Evolutionary conservation across 2,113 vertebrate species (phyloP).

Genomic region (Datnioides undecimradiatus): DNA sequence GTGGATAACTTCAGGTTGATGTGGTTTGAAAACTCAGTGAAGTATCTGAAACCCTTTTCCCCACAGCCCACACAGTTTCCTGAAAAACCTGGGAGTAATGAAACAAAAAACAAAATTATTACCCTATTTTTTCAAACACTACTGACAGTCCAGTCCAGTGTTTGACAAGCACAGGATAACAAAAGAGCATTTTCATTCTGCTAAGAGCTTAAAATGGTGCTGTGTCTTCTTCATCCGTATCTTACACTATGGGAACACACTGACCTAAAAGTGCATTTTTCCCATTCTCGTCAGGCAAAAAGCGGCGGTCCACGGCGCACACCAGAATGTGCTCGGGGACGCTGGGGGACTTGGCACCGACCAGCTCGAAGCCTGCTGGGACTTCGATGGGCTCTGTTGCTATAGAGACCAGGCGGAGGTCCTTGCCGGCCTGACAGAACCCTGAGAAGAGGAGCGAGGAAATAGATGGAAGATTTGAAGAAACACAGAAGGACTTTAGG

Average conservation of each 20-base stretch:
- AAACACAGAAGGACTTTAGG: not conserved
- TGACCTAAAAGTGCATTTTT: constrained; percentile 99
- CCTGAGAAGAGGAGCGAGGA: constrained; percentile 79
- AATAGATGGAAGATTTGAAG: not conserved
- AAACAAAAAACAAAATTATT: not conserved
- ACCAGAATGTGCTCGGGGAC: constrained; percentile 97
- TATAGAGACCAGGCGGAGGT: constrained; percentile 94
- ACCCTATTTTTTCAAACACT: not conserved
- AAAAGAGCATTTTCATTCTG: not conserved
- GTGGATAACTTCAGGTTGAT: constrained; percentile 99
- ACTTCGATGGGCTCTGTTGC: constrained; percentile 93
- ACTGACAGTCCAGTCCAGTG: not conserved
- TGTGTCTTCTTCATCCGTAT: constrained; percentile 12
- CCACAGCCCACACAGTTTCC: constrained; percentile 98
- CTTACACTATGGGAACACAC: constrained; percentile 48
- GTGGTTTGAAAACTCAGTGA: constrained; percentile 99
- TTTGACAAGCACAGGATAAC: no score
- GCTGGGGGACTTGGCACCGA: constrained; percentile 96
- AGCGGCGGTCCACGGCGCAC: constrained; percentile 96
- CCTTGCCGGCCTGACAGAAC: constrained; percentile 99
- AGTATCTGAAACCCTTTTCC: constrained; percentile 98
- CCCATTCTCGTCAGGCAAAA: constrained; percentile 97
- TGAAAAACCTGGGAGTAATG: constrained; percentile 90
- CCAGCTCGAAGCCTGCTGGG: constrained; percentile 94
- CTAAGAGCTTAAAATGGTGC: not conserved